Base-by-base conservation (phyloP, 2,888 invertebrate genomes). In the Papilio gigon region DNA sequence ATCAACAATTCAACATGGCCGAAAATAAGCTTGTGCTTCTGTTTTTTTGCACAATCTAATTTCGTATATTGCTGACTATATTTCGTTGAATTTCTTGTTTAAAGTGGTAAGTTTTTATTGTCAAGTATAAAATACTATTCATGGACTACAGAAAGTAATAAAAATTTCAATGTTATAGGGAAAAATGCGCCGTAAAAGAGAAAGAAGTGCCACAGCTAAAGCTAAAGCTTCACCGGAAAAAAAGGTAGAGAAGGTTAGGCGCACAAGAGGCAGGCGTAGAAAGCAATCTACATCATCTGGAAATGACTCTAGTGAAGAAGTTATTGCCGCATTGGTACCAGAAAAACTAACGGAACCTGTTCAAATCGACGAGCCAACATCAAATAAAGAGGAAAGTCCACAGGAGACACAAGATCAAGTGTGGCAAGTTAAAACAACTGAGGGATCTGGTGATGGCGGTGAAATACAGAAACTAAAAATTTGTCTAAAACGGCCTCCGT, bases 111-210 rank as follows among this genome's bases (percentile, higher is more conserved):
- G 65, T 65, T 42, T 44, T 44, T 12, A 11, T 63, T 42, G 5
- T 47, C 5, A 35, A 9, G 40, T 12, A 35, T 35, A 42, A 5
- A 35, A 44, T 35, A 35, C 59, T 17, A n/a, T 30, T 30, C n/a
- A 17, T 27, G n/a, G 30, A 30, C 17, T 9, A 2, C n/a, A 17
- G 11, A 9, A n/a, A 17, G 30, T 56, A 9, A 56, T 14, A 2
- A 30, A n/a, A 8, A 56, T 56, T 27, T 30, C 4, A 35, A 42
- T 42, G 70, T 80, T 82, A 72, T 71, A 84, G 81, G 72, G 72
- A 74, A 81, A 67, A 75, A 96, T 96, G 96, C 94, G 96, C 84
- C 95, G 96, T 76, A 95, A 95, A 89, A 96, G 95, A 85, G 95
- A 96, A 93, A 89, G 95, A 93, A 83, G 93, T 93, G 81, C 89